Conservation (phyloP, 2,797 vertebrate species). For the Hemitrygon akajei region DNA sequence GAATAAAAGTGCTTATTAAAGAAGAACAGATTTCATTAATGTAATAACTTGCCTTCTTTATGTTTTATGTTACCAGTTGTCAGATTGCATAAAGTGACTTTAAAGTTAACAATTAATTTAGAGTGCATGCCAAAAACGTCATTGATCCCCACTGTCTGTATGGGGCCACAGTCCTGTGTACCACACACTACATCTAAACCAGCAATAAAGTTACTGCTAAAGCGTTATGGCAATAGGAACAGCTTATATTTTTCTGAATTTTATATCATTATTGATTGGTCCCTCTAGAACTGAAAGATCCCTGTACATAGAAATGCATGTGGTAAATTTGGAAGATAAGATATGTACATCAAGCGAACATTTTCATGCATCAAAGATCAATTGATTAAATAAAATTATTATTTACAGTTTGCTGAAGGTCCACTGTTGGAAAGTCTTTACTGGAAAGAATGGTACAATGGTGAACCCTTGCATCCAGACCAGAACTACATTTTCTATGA, state of each 20-base stretch:
- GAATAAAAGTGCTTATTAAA: neutral
- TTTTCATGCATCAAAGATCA: neutral
- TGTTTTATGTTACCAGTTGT: neutral
- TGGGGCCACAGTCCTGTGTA: neutral
- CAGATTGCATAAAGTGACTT: neutral
- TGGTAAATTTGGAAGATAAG: neutral
- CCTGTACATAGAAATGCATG: neutral
- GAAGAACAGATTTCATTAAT: neutral
- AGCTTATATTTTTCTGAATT: neutral
- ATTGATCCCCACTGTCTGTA: neutral
- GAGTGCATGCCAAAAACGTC: neutral
- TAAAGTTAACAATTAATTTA: neutral
- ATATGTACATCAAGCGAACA: neutral
- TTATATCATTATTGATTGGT: neutral
- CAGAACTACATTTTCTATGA: conserved; percentile 52
- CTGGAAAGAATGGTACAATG: conserved; percentile 51
- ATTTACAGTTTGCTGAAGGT: conserved; percentile 52
- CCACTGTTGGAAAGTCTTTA: conserved; percentile 55
- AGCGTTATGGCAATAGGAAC: neutral
- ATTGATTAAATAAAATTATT: conserved; percentile 39
- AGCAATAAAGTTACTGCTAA: neutral
- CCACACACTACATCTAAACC: neutral
- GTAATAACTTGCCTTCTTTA: neutral
- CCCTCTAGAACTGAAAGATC: neutral
- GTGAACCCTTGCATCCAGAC: conserved; percentile 32